Evolutionary conservation across 2,888 invertebrate species (phyloP), one percentile per base, ranked within the genome.

Genomic region (Nebria salina): DNA sequence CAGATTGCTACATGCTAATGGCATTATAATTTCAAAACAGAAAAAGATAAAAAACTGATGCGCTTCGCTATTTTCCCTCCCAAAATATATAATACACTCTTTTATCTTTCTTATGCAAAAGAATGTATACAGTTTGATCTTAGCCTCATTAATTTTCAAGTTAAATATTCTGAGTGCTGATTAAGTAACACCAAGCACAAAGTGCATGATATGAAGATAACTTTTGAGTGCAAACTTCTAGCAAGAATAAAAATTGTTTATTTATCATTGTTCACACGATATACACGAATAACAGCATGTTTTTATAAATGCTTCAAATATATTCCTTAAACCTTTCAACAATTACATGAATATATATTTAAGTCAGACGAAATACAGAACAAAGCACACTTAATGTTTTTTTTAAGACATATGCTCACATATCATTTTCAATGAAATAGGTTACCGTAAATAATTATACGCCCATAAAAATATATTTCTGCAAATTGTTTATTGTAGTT

Each of bases 1-100:
- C 66, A 79, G 75, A 74, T 79, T 79, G 79, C 68, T 68, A 68
- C 74, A 64, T 75, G 65, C 68, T 79, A 79, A 79, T 79, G 79
- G 75, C 70, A 74, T 79, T 79, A 79, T 79, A 79, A 79, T 79
- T 79, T 66, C 20, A 68, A 79, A 79, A 79, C 72, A 74, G 68
- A 75, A 74, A 54, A 54, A 54, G 11, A 13, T 54, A 72, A 72
- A 72, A 72, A 77, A 77, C 72, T 77, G 77, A 77, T 72, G 65
- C 65, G 15, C 13, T 15, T 68, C 13, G 26, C 68, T 68, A 3
- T 5, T 26, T 68, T 25, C 20, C 7, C 20, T 68, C 26, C 13
- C 68, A 11, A 54, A 11, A 54, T 54, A 54, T 54, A 54, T 54
- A 54, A 11, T 11, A 11, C 8, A 6, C 7, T 7, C 54, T 54